Percentiles rank a stretch among this genome's conserved stretches.
phyloP scores from a whole-genome alignment of 2,888 invertebrate genomes.

The Rhamphomyia laevipes region DNA sequence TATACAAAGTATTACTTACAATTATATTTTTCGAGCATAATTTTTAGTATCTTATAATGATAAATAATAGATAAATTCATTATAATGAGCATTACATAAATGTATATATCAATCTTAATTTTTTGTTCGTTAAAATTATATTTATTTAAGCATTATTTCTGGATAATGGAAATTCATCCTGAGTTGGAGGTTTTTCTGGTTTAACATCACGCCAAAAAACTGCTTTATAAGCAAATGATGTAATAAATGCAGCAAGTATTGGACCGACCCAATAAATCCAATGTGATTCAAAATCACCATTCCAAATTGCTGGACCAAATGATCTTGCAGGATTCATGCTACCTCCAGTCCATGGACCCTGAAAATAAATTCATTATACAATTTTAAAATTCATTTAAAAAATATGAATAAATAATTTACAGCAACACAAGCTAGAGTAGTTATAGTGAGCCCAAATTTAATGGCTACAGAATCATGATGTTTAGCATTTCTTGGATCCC shows the following conservation, averaged over 20 bases:
- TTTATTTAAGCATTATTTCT: neutral
- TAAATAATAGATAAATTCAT: too few species aligned
- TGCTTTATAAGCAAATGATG: slow-evolving; percentile 38
- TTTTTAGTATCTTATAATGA: too few species aligned
- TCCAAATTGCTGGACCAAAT: slow-evolving; percentile 60
- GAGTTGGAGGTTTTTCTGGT: neutral
- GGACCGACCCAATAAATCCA: slow-evolving; percentile 68
- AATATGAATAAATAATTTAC: slow-evolving; percentile 32
- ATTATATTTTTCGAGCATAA: too few species aligned
- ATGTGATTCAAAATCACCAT: slow-evolving; percentile 50
- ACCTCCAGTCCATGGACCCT: slow-evolving; percentile 58
- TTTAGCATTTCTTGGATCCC: slow-evolving; percentile 56
- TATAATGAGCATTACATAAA: too few species aligned
- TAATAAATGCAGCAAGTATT: slow-evolving; percentile 33
- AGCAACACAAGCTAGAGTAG: slow-evolving; percentile 51
- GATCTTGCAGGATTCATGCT: slow-evolving; percentile 62
- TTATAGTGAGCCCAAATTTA: slow-evolving; percentile 55
- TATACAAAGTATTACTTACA: too few species aligned
- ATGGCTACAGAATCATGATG: slow-evolving; percentile 53
- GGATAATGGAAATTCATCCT: neutral
- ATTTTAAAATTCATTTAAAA: neutral
- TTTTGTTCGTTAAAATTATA: too few species aligned
- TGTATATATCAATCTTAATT: too few species aligned
- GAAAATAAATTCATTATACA: neutral
- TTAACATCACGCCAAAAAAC: slow-evolving; percentile 22